These are phyloP conservation scores for Zaprionus tsacasi DNA, from an alignment of 1,140 invertebrate species.

Conservation along the genomic window DNA sequence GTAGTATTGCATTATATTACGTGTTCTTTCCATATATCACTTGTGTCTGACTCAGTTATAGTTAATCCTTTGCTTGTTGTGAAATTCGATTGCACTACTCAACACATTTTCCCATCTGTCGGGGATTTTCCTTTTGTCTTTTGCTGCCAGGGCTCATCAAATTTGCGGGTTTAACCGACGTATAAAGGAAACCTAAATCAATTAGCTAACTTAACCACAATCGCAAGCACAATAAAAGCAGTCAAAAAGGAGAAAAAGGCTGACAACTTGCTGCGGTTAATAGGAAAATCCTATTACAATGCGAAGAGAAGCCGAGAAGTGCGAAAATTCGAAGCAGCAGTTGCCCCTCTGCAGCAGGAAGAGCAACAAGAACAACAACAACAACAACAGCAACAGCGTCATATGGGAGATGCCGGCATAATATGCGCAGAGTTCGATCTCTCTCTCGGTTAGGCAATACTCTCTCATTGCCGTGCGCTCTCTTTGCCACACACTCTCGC, in stretches of 20 bases:
- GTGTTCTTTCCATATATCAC: too few species aligned
- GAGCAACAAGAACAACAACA: constrained; percentile 4
- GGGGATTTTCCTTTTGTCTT: constrained; percentile 13
- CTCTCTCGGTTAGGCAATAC: not conserved
- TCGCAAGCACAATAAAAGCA: not conserved
- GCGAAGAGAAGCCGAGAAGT: constrained; percentile 19
- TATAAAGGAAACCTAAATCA: constrained; percentile 33
- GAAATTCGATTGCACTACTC: constrained; percentile 4
- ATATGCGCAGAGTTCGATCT: constrained; percentile 29
- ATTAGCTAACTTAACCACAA: constrained; percentile 32
- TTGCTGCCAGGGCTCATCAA: not conserved
- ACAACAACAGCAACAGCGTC: constrained; percentile 19
- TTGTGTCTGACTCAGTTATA: not conserved
- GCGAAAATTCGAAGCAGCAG: constrained; percentile 46
- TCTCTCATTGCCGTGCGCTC: not conserved
- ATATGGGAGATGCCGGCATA: constrained; percentile 57
- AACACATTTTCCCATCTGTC: constrained; percentile 5
- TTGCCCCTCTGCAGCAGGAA: constrained; percentile 29
- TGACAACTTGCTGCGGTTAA: constrained; percentile 38
- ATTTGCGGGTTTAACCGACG: constrained; percentile 28
- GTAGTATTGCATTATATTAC: not conserved
- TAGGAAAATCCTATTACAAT: constrained; percentile 58
- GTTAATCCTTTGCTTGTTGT: not conserved
- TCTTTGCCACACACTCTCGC: not conserved
- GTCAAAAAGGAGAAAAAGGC: not conserved